Percentiles rank a stretch among this genome's conserved stretches.
Evolutionary conservation across 2,113 vertebrate genomes (phyloP).

Genomic region (Megaleporinus macrocephalus): DNA sequence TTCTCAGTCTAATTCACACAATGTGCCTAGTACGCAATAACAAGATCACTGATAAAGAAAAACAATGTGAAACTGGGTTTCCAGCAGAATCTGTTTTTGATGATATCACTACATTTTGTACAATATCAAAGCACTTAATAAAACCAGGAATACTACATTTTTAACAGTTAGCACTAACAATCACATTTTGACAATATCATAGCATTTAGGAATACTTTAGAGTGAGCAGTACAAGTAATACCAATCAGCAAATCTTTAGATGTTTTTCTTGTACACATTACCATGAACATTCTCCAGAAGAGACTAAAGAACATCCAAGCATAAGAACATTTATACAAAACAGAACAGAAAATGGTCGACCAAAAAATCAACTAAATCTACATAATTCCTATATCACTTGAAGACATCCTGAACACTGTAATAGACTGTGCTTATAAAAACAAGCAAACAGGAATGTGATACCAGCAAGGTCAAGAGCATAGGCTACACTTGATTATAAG

Average conservation of each 20-base stretch:
- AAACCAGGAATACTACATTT: background rate
- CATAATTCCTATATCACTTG: background rate
- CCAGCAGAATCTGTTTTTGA: background rate
- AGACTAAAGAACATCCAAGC: background rate
- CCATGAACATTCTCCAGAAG: background rate
- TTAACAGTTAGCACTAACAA: background rate
- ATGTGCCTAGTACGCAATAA: background rate
- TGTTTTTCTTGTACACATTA: background rate
- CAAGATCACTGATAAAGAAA: slow-evolving; percentile 7
- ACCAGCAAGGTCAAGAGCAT: background rate
- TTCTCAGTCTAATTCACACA: background rate
- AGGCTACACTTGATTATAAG: background rate
- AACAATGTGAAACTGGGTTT: background rate
- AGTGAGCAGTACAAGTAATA: background rate
- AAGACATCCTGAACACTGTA: background rate
- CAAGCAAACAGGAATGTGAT: background rate
- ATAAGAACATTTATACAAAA: background rate
- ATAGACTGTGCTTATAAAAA: background rate
- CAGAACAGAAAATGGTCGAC: background rate
- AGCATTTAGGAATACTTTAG: background rate
- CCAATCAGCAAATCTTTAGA: background rate
- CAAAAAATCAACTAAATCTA: background rate
- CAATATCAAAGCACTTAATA: background rate
- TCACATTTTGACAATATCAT: background rate
- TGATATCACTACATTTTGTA: background rate